phyloP scores from a whole-genome alignment of 2,797 vertebrate species.

The Alca torda region DNA sequence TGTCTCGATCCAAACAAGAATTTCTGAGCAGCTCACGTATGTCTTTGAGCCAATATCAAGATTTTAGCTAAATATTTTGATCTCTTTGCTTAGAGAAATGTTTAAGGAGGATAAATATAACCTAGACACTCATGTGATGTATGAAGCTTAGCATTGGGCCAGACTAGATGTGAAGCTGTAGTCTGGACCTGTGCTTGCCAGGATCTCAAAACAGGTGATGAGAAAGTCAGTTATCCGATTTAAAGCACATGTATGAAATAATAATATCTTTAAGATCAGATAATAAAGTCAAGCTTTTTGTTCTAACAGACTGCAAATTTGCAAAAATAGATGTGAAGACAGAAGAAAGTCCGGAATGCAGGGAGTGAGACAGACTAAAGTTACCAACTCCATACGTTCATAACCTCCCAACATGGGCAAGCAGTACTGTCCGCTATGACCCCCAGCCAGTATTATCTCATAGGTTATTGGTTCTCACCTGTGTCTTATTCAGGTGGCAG shows the following conservation, averaged over 20 bases:
- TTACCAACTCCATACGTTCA: background rate
- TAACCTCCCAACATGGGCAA: background rate
- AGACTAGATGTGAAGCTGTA: background rate
- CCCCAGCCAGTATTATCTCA: background rate
- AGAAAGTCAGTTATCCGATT: background rate
- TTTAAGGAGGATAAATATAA: background rate
- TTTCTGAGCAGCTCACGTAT: background rate
- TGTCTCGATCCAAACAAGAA: background rate
- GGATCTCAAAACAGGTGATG: background rate
- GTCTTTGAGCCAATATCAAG: background rate
- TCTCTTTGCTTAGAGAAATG: background rate
- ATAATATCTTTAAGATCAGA: background rate
- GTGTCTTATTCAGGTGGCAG: background rate
- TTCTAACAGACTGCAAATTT: background rate
- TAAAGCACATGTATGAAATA: background rate
- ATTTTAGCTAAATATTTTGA: background rate
- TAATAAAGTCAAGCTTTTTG: background rate
- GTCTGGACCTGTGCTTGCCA: background rate
- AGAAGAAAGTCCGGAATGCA: background rate
- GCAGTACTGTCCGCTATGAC: rapidly evolving
- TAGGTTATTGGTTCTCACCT: background rate
- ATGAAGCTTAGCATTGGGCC: background rate
- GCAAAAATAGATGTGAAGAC: background rate
- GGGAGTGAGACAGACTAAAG: background rate
- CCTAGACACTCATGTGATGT: rapidly evolving